Conservation (phyloP, 2,113 vertebrate species). For the Vulpes ferrilata region DNA sequence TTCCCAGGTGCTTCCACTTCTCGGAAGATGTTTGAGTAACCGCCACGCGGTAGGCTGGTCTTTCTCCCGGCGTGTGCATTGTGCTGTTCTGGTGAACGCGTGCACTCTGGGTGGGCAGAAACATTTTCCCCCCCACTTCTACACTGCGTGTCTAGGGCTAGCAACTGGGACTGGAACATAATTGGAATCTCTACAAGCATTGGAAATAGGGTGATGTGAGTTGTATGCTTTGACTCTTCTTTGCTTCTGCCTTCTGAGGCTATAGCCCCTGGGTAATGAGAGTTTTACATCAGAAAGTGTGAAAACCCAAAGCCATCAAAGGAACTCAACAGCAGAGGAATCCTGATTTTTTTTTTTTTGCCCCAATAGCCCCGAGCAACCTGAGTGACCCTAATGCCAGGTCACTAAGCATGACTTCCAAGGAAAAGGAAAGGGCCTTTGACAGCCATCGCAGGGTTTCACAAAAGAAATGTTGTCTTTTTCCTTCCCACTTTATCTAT, state of each 20-base stretch:
- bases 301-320: neutral
- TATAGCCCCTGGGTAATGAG: neutral
- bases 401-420: neutral
- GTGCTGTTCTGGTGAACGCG: fast-evolving
- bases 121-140: fast-evolving
- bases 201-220: too few species aligned
- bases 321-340: neutral
- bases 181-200: fast-evolving
- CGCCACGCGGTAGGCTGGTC: fast-evolving
- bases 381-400: neutral
- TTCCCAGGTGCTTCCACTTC: neutral
- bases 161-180: fast-evolving
- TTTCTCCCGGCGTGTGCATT: fast-evolving
- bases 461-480: too few species aligned
- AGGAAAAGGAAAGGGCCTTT: neutral
- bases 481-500: neutral
- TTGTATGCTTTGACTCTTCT: neutral
- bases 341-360: neutral
- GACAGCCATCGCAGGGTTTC: fast-evolving
- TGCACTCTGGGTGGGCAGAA: neutral
- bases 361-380: neutral
- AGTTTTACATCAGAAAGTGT: neutral
- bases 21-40: too few species aligned
- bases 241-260: neutral
- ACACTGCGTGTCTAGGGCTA: fast-evolving